phyloP scores from a whole-genome alignment of 2,888 invertebrate genomes.

The Dynastes grantii region DNA sequence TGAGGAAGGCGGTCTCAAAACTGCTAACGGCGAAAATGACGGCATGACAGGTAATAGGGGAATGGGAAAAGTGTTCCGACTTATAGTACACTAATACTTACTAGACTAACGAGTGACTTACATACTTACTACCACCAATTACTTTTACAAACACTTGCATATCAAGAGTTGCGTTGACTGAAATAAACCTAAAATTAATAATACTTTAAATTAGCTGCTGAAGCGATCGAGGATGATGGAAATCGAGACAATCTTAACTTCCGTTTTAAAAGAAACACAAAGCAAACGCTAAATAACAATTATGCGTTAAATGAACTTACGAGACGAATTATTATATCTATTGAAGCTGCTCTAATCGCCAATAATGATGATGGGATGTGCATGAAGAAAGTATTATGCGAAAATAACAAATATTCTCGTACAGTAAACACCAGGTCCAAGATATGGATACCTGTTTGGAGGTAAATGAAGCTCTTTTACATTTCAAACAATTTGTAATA shows the following conservation, averaged over 20 bases:
- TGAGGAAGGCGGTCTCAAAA: constrained; percentile 44
- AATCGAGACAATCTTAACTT: constrained; percentile 61
- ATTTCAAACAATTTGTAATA: neutral
- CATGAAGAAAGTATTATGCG: constrained; percentile 77
- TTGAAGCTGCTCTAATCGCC: constrained; percentile 74
- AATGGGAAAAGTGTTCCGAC: constrained; percentile 26
- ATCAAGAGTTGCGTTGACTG: neutral
- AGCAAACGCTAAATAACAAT: constrained; percentile 61
- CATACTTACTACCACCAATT: neutral
- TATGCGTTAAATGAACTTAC: constrained; percentile 74
- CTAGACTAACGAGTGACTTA: constrained; percentile 21
- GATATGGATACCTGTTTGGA: constrained; percentile 84
- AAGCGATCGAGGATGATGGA: constrained; percentile 47
- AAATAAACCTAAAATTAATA: neutral
- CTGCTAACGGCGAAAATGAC: constrained; percentile 37
- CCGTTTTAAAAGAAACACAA: constrained; percentile 62
- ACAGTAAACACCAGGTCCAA: constrained; percentile 73
- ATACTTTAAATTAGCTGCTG: constrained; percentile 23
- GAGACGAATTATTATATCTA: constrained; percentile 72
- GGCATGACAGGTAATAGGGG: constrained; percentile 48
- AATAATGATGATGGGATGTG: constrained; percentile 74
- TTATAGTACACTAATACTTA: constrained; percentile 5
- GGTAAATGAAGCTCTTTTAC: constrained; percentile 71
- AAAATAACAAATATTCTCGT: constrained; percentile 78
- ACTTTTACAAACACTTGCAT: neutral